Evolutionary conservation across 2,888 invertebrate genomes (phyloP), one percentile per base, ranked within the genome.

Genomic region (Drosophila kanekoi): DNA sequence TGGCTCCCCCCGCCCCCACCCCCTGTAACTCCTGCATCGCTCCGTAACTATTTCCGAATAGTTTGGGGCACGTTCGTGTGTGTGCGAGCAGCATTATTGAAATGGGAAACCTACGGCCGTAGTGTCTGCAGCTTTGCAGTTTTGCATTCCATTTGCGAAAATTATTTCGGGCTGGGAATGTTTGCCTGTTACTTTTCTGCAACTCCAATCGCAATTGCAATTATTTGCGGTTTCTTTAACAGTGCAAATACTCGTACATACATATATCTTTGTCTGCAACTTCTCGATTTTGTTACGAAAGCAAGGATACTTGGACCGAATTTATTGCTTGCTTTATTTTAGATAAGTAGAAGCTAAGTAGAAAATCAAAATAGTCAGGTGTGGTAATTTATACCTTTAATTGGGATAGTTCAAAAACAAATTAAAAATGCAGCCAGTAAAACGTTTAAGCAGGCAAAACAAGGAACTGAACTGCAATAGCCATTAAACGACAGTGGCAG

Each of bases 51-150:
- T 77, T 63, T 57, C 43, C 44, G 38, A 40, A 62, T 54, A 65
- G 72, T 72, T 68, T 68, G 56, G 63, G 20, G 56, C 65, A 69
- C 72, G 72, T 71, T 68, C 65, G 64, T 58, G 41, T 73, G 52
- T 69, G 74, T 77, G 72, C 69, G 63, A 81, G 74, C 69, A 67
- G 80, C 87, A 88, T 88, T 83, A 82, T 78, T 85, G 89, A 87
- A 85, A 79, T 79, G 54, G 48, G 28, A 37, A 51, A 53, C n/a
- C n/a, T n/a, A n/a, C 44, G 54, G 28, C 28, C 20, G 37, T 38
- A 49, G 43, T 49, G 45, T 61, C 51, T 58, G 47, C 52, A 68
- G 61, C 43, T 72, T 58, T 35, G 9, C 54, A 70, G 61, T 72
- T 68, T 77, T 77, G 73, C 76, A 77, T 77, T 73, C 78, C 78